Base-by-base conservation (phyloP, 1,140 invertebrate genomes). In the Nomia melanderi region DNA sequence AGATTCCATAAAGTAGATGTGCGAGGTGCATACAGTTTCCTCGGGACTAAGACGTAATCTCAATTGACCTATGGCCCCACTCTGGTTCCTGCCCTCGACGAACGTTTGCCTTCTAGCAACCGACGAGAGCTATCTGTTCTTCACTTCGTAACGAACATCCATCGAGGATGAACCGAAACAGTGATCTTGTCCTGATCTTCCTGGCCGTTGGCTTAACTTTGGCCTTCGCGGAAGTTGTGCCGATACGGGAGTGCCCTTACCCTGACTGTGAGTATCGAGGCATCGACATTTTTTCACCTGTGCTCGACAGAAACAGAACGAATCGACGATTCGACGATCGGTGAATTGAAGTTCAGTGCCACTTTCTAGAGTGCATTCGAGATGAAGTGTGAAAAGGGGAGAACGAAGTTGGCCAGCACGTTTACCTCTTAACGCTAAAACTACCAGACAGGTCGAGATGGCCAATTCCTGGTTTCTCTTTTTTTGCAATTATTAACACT, bases 41-140 rank as follows among this genome's bases (percentile, higher is more conserved):
- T 76, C 25, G 57, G n/a, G 44, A 54, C 77, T 36, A 81, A 82
- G 73, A 80, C 72, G 65, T 80, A 85, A 88, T 87, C 85, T 89
- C 85, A 90, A 91, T 91, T 91, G 88, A 91, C 89, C 89, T 90
- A 86, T 87, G 89, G 39, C 82, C 87, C 85, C 64, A 75, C 63
- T 65, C 67, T 44, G 0, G 12, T 6, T 20, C 36, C 70, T 73
- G 64, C 63, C 31, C 25, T 54, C 44, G 27, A 39, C 56, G 41
- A 88, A 89, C 80, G 77, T 59, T n/a, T 31, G 69, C 41, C 31
- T 84, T 67, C 53, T 82, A 50, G 44, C 59, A 7, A 63, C 72
- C 86, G 70, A 62, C 63, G 82, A 74, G 73, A 71, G 72, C 78
- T 71, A 71, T 62, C 81, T 85, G 84, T 88, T 82, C 82, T 85